Base-by-base conservation (phyloP, 2,797 vertebrate genomes). In the Pantherophis vulpinus region DNA sequence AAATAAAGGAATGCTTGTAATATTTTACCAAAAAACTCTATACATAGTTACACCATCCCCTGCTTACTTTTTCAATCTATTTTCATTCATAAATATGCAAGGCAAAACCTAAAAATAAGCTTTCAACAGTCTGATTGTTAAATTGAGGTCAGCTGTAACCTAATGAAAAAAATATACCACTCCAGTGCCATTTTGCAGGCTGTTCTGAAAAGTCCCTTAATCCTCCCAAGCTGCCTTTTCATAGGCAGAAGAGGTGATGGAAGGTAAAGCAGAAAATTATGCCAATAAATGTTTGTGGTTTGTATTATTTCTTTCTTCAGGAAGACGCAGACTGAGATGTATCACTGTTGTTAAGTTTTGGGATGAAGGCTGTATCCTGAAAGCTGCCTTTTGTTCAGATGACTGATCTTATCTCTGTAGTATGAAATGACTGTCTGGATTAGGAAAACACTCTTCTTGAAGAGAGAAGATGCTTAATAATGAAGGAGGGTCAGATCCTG, bases 401-500 rank as follows among this genome's bases (percentile, higher is more conserved):
- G 47, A 32, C 20, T 54, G 6, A 56, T 8, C 12, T 92, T n/a
- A 42, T 88, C 42, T 59, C 23, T 66, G 47, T 37, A 16, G 8
- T 32, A 42, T 89, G 37, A 60, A 60, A 61, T 61, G 11, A n/a
- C 54, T 47, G 14, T 79, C 27, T 93, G 86, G 55, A 23, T 0
- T 0, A 47, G 54, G 74, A 5, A 86, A 86, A 55, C 0, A 0
- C 0, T 5, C 91, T 91, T 42, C 91, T 63, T 29, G 60, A 88
- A 32, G 79, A 59, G 4, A 51, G 20, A 56, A 60, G 20, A n/a
- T 89, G 92, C 58, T 92, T 18, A 51, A 0, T 27, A 92, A 79
- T 54, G 60, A 88, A 83, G 42, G 59, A 93, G 91, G 95, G 58
- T 10, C 0, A 92, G 93, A 29, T 93, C 86, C 51, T 87, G 74